Conservation (phyloP, 1,140 invertebrate species). For the Vanessa tameamea region DNA sequence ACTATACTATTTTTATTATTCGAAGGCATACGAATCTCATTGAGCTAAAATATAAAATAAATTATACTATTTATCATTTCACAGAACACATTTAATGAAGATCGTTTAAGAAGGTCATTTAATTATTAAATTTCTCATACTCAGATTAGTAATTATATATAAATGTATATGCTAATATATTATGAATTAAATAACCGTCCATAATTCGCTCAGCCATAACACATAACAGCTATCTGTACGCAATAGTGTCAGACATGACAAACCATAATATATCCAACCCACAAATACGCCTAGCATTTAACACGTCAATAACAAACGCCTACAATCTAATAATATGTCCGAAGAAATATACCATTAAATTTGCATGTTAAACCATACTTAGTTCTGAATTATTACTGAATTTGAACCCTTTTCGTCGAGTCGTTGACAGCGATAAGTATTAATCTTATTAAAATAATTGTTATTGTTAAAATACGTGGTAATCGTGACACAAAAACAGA, state of each 20-base stretch:
- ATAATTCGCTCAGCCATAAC: constrained; percentile 1
- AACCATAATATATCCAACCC: constrained; percentile 9
- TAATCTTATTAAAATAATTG: too few relatives aligned
- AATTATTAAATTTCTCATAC: too few relatives aligned
- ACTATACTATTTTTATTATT: too few relatives aligned
- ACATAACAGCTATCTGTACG: constrained; percentile 1
- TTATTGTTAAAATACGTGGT: too few relatives aligned
- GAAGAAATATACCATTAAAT: constrained; percentile 5
- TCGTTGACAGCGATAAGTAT: not conserved
- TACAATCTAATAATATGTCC: constrained; percentile 7
- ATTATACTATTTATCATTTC: too few relatives aligned
- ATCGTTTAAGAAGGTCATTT: too few relatives aligned
- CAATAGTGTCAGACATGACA: constrained; percentile 9
- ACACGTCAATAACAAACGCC: constrained; percentile 16
- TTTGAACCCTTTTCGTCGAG: not conserved
- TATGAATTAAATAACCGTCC: constrained; percentile 6
- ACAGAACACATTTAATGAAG: too few relatives aligned
- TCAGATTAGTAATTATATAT: not conserved
- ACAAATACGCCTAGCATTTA: constrained; percentile 5
- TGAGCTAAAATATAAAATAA: too few relatives aligned
- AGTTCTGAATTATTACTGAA: not conserved
- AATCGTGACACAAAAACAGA: too few relatives aligned
- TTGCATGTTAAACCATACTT: not conserved
- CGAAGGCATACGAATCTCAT: too few relatives aligned
- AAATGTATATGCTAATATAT: not conserved